Conservation (phyloP, 2,113 vertebrate species). For the Phyllostomus discolor region DNA sequence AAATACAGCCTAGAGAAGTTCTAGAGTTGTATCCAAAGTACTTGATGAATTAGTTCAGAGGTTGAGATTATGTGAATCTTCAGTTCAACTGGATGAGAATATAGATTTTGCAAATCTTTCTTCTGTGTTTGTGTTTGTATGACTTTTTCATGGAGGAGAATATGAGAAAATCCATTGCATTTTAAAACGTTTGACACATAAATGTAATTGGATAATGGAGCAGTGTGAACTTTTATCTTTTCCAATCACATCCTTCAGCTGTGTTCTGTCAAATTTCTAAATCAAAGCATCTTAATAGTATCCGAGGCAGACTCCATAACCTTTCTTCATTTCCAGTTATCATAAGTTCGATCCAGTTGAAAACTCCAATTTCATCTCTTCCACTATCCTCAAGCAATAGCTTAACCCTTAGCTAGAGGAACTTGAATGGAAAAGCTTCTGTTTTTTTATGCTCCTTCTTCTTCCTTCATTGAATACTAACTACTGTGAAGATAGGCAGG, state of each 20-base stretch:
- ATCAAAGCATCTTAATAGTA: not conserved
- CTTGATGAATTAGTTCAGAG: not conserved
- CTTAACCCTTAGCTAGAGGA: not conserved
- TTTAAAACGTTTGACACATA: constrained; percentile 47
- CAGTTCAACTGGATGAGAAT: not conserved
- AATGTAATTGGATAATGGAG: constrained; percentile 29
- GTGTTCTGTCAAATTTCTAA: not conserved
- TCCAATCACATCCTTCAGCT: constrained; percentile 16
- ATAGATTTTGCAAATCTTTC: constrained; percentile 1
- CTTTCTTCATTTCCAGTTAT: constrained; percentile 20
- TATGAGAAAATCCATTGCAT: not conserved
- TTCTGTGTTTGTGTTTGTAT: constrained; percentile 7
- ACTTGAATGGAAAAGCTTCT: not conserved
- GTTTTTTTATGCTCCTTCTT: not conserved
- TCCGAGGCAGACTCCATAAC: not conserved
- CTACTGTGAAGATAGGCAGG: not conserved
- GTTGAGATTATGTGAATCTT: not conserved
- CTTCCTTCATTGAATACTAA: not conserved
- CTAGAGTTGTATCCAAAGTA: not conserved
- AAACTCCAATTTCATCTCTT: not conserved
- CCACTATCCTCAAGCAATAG: not conserved
- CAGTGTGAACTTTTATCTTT: constrained; percentile 32
- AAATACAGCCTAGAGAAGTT: not conserved
- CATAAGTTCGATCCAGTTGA: not conserved
- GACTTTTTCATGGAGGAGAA: not conserved